Conservation (phyloP, 2,113 vertebrate genomes). For the Cyanoramphus novaezelandiae region DNA sequence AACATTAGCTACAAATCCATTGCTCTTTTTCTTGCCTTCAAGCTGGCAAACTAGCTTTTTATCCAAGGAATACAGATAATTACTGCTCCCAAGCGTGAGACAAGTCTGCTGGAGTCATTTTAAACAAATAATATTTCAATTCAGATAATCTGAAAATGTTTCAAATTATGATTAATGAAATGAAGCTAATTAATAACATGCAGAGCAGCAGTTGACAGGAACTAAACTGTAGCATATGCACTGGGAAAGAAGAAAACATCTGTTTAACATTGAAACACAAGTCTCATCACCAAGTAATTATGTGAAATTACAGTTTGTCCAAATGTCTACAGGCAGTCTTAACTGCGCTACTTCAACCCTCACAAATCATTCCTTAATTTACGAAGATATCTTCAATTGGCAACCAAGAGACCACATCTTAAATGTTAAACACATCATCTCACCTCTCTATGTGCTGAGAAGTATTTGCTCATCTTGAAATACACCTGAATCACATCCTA, state of each 20-base stretch:
- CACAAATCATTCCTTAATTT: neutral
- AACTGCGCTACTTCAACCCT: neutral
- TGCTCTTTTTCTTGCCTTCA: neutral
- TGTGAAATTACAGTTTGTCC: neutral
- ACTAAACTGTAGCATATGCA: neutral
- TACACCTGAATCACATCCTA: neutral
- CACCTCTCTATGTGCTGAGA: neutral
- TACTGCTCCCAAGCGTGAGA: neutral
- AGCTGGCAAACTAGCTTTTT: neutral
- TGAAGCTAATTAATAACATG: neutral
- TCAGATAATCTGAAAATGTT: neutral
- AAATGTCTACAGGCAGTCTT: neutral
- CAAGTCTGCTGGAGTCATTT: neutral
- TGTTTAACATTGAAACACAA: neutral
- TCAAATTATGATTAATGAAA: neutral
- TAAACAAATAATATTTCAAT: slow-evolving; percentile 5
- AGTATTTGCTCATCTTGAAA: neutral
- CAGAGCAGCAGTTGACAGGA: neutral
- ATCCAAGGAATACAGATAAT: neutral
- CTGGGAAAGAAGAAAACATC: neutral
- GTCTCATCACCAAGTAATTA: neutral
- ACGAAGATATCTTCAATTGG: neutral
- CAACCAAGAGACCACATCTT: neutral
- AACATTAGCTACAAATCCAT: neutral
- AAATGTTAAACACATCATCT: neutral